phyloP scores from a whole-genome alignment of 1,140 invertebrate genomes.

The Ridgeia piscesae region DNA sequence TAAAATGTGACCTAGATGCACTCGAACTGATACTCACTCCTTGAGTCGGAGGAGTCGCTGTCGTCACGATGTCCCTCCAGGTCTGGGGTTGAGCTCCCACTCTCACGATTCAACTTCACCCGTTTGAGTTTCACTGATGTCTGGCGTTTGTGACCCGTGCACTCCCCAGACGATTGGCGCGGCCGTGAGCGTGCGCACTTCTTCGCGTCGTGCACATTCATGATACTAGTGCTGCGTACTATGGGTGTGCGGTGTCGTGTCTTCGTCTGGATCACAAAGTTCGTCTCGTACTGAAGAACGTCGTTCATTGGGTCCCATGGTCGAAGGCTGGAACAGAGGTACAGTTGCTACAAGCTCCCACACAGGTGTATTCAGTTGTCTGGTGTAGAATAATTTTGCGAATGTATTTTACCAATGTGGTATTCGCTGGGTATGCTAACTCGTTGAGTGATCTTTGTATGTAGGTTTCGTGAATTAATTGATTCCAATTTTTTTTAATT shows the following conservation, averaged over 20 bases:
- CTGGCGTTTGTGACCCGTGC: constrained; percentile 9
- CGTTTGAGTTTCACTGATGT: constrained; percentile 33
- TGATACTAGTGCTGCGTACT: constrained; percentile 50
- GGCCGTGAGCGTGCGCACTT: constrained; percentile 25
- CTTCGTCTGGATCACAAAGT: constrained; percentile 72
- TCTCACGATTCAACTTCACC: constrained; percentile 39
- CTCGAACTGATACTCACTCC: constrained; percentile 18
- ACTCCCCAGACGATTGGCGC: constrained; percentile 9
- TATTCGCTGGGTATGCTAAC: too few species aligned
- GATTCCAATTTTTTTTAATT: too few species aligned
- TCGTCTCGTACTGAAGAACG: constrained; percentile 76
- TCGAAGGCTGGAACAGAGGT: constrained; percentile 55
- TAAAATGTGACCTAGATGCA: background rate
- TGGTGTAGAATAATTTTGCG: too few species aligned
- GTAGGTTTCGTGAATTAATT: too few species aligned
- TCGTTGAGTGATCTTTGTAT: too few species aligned
- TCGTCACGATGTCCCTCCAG: constrained; percentile 31
- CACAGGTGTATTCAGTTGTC: too few species aligned
- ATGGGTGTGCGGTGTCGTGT: constrained; percentile 74
- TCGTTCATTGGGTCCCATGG: constrained; percentile 84
- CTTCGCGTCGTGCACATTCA: constrained; percentile 42
- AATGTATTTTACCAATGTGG: too few species aligned
- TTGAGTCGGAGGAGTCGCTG: constrained; percentile 45
- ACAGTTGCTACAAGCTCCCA: background rate
- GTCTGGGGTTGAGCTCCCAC: constrained; percentile 49